Percentiles rank a stretch among this genome's conserved stretches.
Conservation (phyloP, 2,113 vertebrate species). For the Dromas ardeola region DNA sequence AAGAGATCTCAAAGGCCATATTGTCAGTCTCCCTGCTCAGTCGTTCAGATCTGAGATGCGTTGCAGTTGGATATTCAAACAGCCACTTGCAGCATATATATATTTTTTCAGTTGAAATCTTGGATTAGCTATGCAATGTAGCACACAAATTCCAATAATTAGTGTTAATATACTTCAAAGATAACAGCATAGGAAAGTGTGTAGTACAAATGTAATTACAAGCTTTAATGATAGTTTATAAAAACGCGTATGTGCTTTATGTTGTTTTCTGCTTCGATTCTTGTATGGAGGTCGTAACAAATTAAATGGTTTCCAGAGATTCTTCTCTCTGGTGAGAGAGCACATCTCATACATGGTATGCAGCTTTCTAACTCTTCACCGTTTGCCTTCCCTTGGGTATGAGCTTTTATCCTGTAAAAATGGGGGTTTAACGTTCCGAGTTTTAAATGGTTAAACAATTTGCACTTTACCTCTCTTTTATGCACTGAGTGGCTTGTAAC, state of each 20-base stretch:
- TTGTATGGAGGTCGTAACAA: not conserved
- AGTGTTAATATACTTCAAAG: not conserved
- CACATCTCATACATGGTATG: not conserved
- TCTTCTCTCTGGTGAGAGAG: not conserved
- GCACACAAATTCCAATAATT: not conserved
- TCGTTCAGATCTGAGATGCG: not conserved
- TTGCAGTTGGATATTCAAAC: not conserved
- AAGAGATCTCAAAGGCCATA: not conserved
- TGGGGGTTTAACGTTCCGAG: not conserved
- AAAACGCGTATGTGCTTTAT: not conserved
- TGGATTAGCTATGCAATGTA: not conserved
- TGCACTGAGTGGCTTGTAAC: not conserved
- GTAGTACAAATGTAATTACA: not conserved
- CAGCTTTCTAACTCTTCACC: not conserved
- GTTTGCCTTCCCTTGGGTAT: not conserved
- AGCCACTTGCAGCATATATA: not conserved
- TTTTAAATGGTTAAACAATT: not conserved
- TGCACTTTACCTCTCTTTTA: not conserved
- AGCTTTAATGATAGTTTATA: not conserved
- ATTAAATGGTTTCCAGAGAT: not conserved
- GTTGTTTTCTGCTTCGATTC: not conserved
- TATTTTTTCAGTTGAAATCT: not conserved
- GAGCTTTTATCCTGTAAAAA: not conserved
- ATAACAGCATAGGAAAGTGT: fast-evolving
- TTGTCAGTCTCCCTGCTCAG: not conserved